phyloP scores from a whole-genome alignment of 2,113 vertebrate species.

The Tetrao urogallus region DNA sequence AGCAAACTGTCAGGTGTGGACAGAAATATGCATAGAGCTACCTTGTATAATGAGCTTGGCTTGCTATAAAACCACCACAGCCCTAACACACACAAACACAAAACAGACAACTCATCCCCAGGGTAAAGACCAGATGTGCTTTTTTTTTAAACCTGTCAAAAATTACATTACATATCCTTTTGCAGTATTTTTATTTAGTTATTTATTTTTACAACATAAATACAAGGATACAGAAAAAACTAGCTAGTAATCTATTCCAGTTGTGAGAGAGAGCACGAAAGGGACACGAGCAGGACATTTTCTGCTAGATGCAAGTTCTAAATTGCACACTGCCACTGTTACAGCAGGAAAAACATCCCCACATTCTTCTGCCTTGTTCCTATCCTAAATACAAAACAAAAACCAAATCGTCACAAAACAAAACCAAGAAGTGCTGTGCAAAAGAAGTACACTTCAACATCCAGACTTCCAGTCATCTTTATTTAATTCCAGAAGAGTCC shows the following conservation, averaged over 20 bases:
- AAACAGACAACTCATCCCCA: background rate
- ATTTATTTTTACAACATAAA: background rate
- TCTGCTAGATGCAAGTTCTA: background rate
- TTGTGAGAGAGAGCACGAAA: background rate
- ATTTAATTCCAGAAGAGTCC: background rate
- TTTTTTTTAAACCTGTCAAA: background rate
- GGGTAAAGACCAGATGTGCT: background rate
- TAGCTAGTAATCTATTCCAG: background rate
- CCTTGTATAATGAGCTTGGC: background rate
- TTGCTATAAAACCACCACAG: constrained; percentile 15
- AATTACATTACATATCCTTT: background rate
- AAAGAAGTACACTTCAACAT: background rate
- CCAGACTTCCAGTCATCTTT: background rate
- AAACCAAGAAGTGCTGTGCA: background rate
- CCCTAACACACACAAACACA: background rate
- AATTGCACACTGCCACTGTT: background rate
- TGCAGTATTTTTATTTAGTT: background rate
- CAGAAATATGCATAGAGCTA: constrained; percentile 18
- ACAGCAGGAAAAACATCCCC: background rate
- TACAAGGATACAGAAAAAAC: background rate
- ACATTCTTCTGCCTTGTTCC: background rate
- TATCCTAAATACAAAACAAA: background rate
- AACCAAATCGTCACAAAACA: background rate
- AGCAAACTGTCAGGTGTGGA: background rate
- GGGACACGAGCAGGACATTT: background rate